phyloP scores from a whole-genome alignment of 2,113 vertebrate species.

The Phaethornis superciliosus region DNA sequence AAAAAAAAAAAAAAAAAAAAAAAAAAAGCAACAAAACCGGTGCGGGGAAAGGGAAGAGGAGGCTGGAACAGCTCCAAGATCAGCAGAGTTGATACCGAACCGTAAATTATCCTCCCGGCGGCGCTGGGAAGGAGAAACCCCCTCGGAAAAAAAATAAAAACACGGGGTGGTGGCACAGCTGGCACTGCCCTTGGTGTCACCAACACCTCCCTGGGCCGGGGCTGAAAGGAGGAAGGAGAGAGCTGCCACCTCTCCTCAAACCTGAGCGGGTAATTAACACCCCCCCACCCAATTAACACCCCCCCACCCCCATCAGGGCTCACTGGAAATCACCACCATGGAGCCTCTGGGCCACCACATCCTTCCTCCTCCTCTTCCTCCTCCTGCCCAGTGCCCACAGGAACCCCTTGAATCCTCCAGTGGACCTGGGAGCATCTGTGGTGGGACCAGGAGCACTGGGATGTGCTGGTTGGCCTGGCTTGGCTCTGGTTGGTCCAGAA shows the following conservation, averaged over 20 bases:
- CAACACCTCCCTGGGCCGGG: not conserved
- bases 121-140: not conserved
- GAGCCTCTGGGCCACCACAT: not conserved
- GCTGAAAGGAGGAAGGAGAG: not conserved
- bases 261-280: not conserved
- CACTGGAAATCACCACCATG: not conserved
- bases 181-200: not conserved
- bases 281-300: conserved; percentile 31
- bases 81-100: conserved; percentile 37
- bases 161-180: not conserved
- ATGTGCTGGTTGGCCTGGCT: not conserved
- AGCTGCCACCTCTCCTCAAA: not conserved
- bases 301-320: not conserved
- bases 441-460: not conserved
- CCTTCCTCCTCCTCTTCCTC: too few relatives aligned
- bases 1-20: not conserved
- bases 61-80: conserved; percentile 62
- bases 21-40: not conserved
- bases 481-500: too few relatives aligned
- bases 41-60: conserved; percentile 49
- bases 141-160: not conserved
- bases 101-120: conserved; percentile 34
- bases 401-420: too few relatives aligned
- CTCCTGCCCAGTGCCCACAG: too few relatives aligned
- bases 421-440: rapidly evolving